Base-by-base conservation (phyloP, 2,888 invertebrate genomes). In the Cerastis leucographa region DNA sequence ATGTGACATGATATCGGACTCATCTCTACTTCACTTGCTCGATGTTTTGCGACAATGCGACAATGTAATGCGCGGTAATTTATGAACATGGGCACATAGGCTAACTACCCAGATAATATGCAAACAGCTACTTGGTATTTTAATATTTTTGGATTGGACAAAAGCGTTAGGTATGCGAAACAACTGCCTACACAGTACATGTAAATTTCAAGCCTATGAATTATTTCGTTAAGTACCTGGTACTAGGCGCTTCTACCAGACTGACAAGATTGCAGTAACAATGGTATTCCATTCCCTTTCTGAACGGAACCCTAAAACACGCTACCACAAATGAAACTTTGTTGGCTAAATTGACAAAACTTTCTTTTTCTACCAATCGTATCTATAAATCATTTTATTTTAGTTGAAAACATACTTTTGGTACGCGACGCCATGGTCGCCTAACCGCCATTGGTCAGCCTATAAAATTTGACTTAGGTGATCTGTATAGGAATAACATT, bases 311-410 rank as follows among this genome's bases (percentile, higher is more conserved):
- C 67, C 46, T 77, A 49, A 82, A 75, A 74, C 46, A 61, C 25
- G 72, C 54, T 65, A 35, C 40, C 42, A 49, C 70, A 71, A 69
- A 74, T 65, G 46, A 49, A 40, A 83, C 67, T n/a, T 51, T 40
- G 76, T 69, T 76, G 49, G 70, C 22, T 71, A 73, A 73, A 59
- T 56, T 49, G 62, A 72, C 67, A 70, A 65, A 29, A 76, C 68
- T 83, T 84, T 80, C 69, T 62, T 64, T 73, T 81, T 69, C 19
- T 66, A 59, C 42, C 51, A 71, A 80, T 68, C 65, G 62, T 19
- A 62, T 59, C 75, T 29, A 71, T 86, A 85, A 81, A 80, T 80
- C 74, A 80, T 85, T 81, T 78, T 74, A 71, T 79, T 74, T 71
- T 54, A 29, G 35, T 64, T 25, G 12, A 62, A 76, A 76, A 76